phyloP scores from a whole-genome alignment of 2,888 invertebrate species.

The Mimumesa dahlbomi region DNA sequence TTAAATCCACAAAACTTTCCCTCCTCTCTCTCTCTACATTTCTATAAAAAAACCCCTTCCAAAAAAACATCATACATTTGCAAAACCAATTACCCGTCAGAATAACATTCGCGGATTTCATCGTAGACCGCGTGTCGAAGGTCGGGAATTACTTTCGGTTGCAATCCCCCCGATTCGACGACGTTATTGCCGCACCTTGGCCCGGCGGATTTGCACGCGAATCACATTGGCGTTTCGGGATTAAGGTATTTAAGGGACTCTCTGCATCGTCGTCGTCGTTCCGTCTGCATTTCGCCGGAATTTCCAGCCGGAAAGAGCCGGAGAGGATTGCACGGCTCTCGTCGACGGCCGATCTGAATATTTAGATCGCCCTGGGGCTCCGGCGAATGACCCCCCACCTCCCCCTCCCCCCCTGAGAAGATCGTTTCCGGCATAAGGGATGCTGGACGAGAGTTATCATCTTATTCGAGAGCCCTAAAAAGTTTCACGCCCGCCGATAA shows the following conservation, averaged over 20 bases:
- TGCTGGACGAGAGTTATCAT: conserved; percentile 40
- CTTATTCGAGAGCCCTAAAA: conserved; percentile 25
- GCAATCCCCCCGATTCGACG: conserved; percentile 14
- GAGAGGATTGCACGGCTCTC: conserved; percentile 18
- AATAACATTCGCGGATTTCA: conserved; percentile 37
- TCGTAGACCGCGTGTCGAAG: conserved; percentile 25
- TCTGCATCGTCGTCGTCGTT: conserved; percentile 9
- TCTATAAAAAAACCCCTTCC: too few relatives aligned
- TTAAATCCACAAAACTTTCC: too few relatives aligned
- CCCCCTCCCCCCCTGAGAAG: conserved; percentile 40
- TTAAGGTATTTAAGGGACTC: conserved; percentile 58
- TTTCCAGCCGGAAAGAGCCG: conserved; percentile 32
- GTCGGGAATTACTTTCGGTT: conserved; percentile 40
- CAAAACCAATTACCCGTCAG: conserved; percentile 10
- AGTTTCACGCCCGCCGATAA: neutral
- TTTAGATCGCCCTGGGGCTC: conserved; percentile 65
- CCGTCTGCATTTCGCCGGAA: conserved; percentile 37
- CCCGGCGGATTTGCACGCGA: conserved; percentile 41
- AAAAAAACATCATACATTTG: too few relatives aligned
- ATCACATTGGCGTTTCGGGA: conserved; percentile 55
- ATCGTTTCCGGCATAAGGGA: conserved; percentile 47
- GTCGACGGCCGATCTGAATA: conserved; percentile 63
- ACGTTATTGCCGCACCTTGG: conserved; percentile 22
- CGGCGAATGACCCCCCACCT: conserved; percentile 42
- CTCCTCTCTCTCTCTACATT: too few relatives aligned